Percentiles rank a stretch among this genome's conserved stretches.
phyloP scores from a whole-genome alignment of 1,140 invertebrate genomes.

The Procambarus virginalis region DNA sequence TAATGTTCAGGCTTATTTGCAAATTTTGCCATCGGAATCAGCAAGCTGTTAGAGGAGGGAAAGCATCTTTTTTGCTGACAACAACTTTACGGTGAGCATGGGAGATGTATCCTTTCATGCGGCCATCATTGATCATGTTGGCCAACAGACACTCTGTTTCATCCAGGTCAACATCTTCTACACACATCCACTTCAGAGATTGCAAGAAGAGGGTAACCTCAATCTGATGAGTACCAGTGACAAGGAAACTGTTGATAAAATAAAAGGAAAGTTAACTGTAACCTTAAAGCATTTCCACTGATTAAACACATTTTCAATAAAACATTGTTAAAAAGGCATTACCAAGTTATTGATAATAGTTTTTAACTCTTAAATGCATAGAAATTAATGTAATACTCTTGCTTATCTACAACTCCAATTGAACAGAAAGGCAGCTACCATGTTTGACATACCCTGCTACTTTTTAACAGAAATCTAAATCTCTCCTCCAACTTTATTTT shows the following conservation, averaged over 20 bases:
- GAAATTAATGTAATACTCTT: no score
- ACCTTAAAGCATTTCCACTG: no score
- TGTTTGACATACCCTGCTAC: no score
- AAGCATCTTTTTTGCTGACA: constrained; percentile 97
- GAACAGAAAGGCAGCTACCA: no score
- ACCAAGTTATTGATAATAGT: no score
- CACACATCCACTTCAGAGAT: constrained; percentile 82
- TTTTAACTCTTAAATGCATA: no score
- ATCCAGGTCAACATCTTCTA: constrained; percentile 91
- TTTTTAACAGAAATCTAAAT: no score
- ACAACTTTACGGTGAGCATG: constrained; percentile 97
- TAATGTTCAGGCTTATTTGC: not conserved
- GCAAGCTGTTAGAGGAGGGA: constrained; percentile 79
- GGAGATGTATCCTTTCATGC: constrained; percentile 97
- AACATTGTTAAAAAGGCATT: no score
- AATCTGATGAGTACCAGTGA: constrained; percentile 92
- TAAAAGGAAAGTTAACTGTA: not conserved
- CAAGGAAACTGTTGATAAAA: constrained; percentile 70
- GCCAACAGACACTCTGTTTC: constrained; percentile 97
- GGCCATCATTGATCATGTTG: constrained; percentile 95
- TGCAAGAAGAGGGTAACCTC: constrained; percentile 87
- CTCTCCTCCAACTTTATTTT: no score
- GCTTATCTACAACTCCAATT: no score
- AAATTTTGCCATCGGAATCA: not conserved
- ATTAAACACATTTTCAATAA: no score